phyloP scores from a whole-genome alignment of 2,888 invertebrate species.

The Pyrrhosoma nymphula region DNA sequence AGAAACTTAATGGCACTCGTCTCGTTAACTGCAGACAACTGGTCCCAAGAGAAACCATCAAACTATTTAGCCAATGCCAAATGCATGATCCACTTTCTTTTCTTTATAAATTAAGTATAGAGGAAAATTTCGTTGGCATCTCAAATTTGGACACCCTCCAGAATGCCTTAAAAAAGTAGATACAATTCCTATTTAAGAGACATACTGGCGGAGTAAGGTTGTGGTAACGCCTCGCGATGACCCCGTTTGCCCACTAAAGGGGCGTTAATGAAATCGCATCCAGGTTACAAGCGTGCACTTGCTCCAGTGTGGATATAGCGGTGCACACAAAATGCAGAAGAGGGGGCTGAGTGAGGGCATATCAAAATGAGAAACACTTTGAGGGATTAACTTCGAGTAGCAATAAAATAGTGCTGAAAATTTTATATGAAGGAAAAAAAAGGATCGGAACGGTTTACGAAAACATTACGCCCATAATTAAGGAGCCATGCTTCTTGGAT shows the following conservation, averaged over 20 bases:
- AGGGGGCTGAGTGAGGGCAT: too few relatives aligned
- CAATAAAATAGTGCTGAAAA: too few relatives aligned
- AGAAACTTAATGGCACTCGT: neutral
- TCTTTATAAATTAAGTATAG: neutral
- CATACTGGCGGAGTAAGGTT: neutral
- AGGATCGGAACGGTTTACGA: too few relatives aligned
- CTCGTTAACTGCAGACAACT: too few relatives aligned
- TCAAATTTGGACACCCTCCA: conserved; percentile 7
- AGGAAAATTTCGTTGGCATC: neutral
- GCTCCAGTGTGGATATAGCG: too few relatives aligned
- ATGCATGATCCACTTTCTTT: neutral
- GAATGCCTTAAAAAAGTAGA: neutral
- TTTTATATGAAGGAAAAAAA: too few relatives aligned
- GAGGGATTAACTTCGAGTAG: too few relatives aligned
- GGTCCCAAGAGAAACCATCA: neutral
- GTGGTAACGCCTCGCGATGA: neutral
- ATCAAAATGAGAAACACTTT: too few relatives aligned
- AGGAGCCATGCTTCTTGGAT: too few relatives aligned
- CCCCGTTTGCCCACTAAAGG: neutral
- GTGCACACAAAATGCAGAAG: too few relatives aligned
- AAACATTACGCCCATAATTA: too few relatives aligned
- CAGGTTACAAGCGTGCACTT: neutral
- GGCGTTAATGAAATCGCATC: neutral
- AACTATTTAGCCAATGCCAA: neutral
- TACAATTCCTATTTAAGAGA: neutral